A percentile compares a stretch with the other conserved stretches of the same genome.
Conservation (phyloP, 2,113 vertebrate species). For the Nicator chloris region DNA sequence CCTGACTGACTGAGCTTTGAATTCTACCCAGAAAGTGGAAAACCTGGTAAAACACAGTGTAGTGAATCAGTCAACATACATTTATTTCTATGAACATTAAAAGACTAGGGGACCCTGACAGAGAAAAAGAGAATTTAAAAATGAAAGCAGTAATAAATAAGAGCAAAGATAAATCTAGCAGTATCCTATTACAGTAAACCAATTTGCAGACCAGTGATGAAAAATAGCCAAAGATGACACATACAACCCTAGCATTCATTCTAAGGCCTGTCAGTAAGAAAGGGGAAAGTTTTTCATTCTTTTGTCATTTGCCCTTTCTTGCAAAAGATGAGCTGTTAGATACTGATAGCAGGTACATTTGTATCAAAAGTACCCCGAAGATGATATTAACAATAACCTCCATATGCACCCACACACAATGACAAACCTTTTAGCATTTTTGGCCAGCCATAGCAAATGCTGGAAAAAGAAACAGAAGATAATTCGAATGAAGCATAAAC, state of each 20-base stretch:
- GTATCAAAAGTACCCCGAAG: neutral
- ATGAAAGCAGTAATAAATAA: neutral
- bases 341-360: neutral
- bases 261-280: neutral
- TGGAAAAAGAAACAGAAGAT: neutral
- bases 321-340: neutral
- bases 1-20: neutral
- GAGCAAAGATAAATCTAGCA: neutral
- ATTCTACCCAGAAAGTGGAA: neutral
- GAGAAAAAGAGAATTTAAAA: neutral
- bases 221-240: neutral
- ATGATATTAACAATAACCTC: neutral
- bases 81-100: neutral
- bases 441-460: neutral
- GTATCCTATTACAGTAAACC: neutral
- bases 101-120: neutral
- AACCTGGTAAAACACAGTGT: neutral
- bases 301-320: neutral
- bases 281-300: neutral
- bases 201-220: neutral
- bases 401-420: neutral
- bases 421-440: neutral
- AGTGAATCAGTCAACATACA: neutral
- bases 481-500: neutral
- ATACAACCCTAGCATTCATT: neutral